Conservation (phyloP, 2,888 invertebrate species). For the Campoletis raptor region DNA sequence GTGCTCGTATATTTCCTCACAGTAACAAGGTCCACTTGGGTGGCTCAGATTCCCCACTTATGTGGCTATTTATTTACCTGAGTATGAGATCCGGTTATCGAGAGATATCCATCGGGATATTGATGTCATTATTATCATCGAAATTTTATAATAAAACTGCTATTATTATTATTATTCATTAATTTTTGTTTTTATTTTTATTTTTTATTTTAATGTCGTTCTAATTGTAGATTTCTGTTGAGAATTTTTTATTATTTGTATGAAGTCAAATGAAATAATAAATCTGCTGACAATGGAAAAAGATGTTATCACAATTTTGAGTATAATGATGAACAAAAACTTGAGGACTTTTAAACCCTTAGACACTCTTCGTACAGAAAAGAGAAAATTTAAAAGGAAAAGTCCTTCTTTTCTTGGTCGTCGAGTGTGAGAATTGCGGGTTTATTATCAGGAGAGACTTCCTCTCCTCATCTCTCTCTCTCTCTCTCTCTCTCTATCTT, state of each 20-base stretch:
- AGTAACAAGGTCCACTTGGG: constrained; percentile 83
- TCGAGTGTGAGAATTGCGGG: constrained; percentile 75
- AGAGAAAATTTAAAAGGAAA: constrained; percentile 30
- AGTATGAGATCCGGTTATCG: constrained; percentile 54
- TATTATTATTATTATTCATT: background rate
- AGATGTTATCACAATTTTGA: background rate
- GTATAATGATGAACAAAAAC: constrained; percentile 37
- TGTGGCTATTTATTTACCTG: constrained; percentile 57
- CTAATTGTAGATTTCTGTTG: background rate
- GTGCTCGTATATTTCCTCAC: constrained; percentile 73
- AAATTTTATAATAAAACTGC: constrained; percentile 36
- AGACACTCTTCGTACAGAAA: constrained; percentile 50
- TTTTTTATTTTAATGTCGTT: background rate
- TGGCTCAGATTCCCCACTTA: constrained; percentile 74
- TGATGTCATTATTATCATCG: constrained; percentile 49
- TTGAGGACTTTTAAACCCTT: constrained; percentile 27
- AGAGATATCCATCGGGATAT: constrained; percentile 48
- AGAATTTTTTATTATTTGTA: constrained; percentile 10
- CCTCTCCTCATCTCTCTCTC: constrained; percentile 75
- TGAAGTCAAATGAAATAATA: constrained; percentile 15
- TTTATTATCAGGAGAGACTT: constrained; percentile 87
- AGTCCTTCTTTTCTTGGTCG: constrained; percentile 66
- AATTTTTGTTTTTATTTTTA: no score
- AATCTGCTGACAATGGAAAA: background rate
- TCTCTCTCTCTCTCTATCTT: constrained; percentile 76